phyloP scores from a whole-genome alignment of 1,140 invertebrate species.

The Gonatopus flavifemur region DNA sequence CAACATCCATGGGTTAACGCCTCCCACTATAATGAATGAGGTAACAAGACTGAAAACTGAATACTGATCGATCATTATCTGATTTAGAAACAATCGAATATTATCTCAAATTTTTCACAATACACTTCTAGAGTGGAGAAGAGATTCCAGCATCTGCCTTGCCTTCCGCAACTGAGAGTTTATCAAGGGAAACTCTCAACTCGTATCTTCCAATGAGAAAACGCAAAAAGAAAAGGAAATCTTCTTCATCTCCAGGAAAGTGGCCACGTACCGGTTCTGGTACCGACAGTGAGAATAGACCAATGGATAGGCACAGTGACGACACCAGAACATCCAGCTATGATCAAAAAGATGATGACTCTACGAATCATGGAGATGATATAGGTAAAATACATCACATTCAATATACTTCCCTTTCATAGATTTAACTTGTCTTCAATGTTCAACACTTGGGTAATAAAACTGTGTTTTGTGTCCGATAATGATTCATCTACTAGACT shows the following conservation, averaged over 20 bases:
- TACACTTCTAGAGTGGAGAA: conserved; percentile 45
- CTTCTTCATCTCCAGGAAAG: conserved; percentile 48
- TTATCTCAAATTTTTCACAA: conserved; percentile 4
- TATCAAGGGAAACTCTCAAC: conserved; percentile 38
- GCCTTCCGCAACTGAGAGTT: conserved; percentile 37
- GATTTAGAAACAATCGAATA: too few species aligned
- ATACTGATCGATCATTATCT: too few species aligned
- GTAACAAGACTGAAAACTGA: too few species aligned
- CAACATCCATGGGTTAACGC: conserved; percentile 64
- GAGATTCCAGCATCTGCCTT: conserved; percentile 48
- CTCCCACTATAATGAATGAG: conserved; percentile 57
- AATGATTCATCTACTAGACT: conserved; percentile 11
- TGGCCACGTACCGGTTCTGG: conserved; percentile 34
- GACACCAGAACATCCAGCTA: conserved; percentile 39
- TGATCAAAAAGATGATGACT: conserved; percentile 43
- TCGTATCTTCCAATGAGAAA: conserved; percentile 40
- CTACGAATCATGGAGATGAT: conserved; percentile 34
- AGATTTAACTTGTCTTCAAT: neutral
- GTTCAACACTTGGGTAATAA: neutral
- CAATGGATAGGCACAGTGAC: conserved; percentile 30
- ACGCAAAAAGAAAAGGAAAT: conserved; percentile 52
- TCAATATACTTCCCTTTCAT: too few species aligned
- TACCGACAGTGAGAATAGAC: conserved; percentile 31
- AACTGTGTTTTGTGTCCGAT: conserved; percentile 50
- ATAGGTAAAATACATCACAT: conserved; percentile 36